These are phyloP conservation scores for Luffia ferchaultella DNA, from an alignment of 2,888 invertebrate genomes.

Conservation along the genomic window DNA sequence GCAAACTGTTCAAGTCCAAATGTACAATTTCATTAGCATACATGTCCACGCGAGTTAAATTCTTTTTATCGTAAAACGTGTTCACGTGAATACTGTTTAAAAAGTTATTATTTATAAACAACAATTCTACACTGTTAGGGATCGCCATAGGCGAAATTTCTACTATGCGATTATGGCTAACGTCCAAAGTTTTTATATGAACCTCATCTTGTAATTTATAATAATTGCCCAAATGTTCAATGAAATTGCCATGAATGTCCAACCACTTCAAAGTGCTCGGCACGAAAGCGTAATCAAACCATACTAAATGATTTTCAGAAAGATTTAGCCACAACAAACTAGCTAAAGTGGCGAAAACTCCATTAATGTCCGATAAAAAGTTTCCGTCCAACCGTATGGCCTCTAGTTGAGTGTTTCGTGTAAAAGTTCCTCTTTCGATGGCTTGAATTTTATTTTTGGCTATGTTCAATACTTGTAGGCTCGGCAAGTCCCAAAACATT, in stretches of 20 bases:
- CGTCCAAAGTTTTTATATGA: slow-evolving; percentile 84
- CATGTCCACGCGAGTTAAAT: slow-evolving; percentile 87
- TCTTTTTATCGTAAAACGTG: slow-evolving; percentile 86
- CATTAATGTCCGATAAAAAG: slow-evolving; percentile 88
- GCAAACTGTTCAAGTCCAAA: slow-evolving; percentile 81
- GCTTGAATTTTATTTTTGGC: slow-evolving; percentile 89
- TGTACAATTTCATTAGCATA: slow-evolving; percentile 87
- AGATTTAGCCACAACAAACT: slow-evolving; percentile 87
- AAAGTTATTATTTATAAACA: slow-evolving; percentile 90
- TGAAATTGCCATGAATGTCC: slow-evolving; percentile 90
- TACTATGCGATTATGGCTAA: slow-evolving; percentile 87
- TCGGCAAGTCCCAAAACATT: slow-evolving; percentile 87
- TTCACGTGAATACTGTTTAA: slow-evolving; percentile 83
- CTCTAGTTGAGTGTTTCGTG: slow-evolving; percentile 81
- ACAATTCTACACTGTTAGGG: slow-evolving; percentile 86
- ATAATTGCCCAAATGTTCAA: slow-evolving; percentile 87
- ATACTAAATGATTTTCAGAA: slow-evolving; percentile 89
- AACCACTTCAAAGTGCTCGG: slow-evolving; percentile 90
- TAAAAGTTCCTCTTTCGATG: slow-evolving; percentile 86
- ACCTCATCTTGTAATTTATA: slow-evolving; percentile 85
- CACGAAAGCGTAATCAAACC: slow-evolving; percentile 94
- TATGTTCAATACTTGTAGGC: slow-evolving; percentile 85
- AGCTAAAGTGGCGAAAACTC: slow-evolving; percentile 86
- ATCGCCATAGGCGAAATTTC: slow-evolving; percentile 86
- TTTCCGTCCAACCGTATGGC: slow-evolving; percentile 90